Evolutionary conservation across 2,797 vertebrate genomes (phyloP).

Genomic region (Leucoraja ocellata): DNA sequence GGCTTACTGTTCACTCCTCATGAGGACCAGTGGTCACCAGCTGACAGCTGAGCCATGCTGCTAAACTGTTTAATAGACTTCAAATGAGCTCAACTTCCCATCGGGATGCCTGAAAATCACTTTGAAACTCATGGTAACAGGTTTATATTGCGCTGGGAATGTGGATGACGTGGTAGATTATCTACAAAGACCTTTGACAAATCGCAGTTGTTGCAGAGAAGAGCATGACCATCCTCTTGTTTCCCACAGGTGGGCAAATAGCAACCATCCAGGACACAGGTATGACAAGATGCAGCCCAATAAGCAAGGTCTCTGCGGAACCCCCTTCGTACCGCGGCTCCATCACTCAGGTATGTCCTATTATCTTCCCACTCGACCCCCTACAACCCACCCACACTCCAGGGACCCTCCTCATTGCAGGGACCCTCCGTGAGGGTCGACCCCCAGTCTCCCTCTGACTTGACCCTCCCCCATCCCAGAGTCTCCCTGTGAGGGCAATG

Average conservation of each 20-base stretch:
- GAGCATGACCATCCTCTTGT: constrained; percentile 19
- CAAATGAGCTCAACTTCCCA: neutral
- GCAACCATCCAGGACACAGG: constrained; percentile 72
- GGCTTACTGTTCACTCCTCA: neutral
- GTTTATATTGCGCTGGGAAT: neutral
- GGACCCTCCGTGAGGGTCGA: neutral
- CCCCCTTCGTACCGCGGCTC: constrained; percentile 72
- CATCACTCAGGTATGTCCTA: constrained; percentile 76
- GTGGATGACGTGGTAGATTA: neutral
- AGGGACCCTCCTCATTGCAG: neutral
- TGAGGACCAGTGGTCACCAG: neutral
- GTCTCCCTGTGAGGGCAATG: too few species aligned
- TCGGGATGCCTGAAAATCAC: neutral
- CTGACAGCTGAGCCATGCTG: neutral
- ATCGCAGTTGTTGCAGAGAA: neutral
- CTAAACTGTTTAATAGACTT: neutral
- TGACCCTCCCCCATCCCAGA: too few species aligned
- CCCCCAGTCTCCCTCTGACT: neutral
- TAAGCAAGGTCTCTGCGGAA: constrained; percentile 70
- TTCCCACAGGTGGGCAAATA: constrained; percentile 60
- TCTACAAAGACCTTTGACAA: constrained; percentile 29
- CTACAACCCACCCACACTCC: too few species aligned
- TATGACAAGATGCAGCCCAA: constrained; percentile 70
- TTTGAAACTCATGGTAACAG: neutral
- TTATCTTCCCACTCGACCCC: neutral